Evolutionary conservation across 2,888 invertebrate species (phyloP).

Genomic region (Sinelater perroti): DNA sequence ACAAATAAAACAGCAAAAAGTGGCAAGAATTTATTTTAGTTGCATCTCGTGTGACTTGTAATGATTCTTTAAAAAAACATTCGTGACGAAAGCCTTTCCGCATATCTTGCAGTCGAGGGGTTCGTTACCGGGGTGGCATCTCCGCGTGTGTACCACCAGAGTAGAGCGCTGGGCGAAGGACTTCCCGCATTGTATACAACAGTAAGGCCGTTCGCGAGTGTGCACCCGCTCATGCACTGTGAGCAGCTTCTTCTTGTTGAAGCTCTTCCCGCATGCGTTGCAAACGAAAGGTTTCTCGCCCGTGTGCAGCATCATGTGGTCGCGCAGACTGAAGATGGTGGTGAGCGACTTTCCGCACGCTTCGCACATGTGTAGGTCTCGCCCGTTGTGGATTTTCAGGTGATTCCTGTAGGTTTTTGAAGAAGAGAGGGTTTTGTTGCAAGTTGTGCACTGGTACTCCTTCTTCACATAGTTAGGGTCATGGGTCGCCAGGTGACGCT

Average conservation of each 20-base stretch:
- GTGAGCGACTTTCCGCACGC: constrained; percentile 64
- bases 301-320: constrained; percentile 52
- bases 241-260: constrained; percentile 58
- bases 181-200: constrained; percentile 63
- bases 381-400: constrained; percentile 31
- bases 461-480: constrained; percentile 34
- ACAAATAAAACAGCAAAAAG: too few relatives aligned
- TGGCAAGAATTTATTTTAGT: too few relatives aligned
- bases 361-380: constrained; percentile 55
- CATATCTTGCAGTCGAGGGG: constrained; percentile 36
- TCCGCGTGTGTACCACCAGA: constrained; percentile 46
- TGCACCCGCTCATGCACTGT: constrained; percentile 65
- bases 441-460: constrained; percentile 32
- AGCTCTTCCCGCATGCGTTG: constrained; percentile 61
- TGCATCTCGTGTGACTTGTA: constrained; percentile 4
- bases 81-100: constrained; percentile 25
- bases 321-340: constrained; percentile 50
- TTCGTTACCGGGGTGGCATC: constrained; percentile 18
- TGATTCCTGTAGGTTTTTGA: constrained; percentile 28
- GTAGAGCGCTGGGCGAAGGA: constrained; percentile 62
- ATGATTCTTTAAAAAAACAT: constrained; percentile 14
- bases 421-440: constrained; percentile 26
- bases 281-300: constrained; percentile 54
- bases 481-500: constrained; percentile 36
- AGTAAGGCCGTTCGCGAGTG: constrained; percentile 63